These are phyloP conservation scores for Cephus spinipes DNA, from an alignment of 2,888 invertebrate genomes.

Conservation along the genomic window DNA sequence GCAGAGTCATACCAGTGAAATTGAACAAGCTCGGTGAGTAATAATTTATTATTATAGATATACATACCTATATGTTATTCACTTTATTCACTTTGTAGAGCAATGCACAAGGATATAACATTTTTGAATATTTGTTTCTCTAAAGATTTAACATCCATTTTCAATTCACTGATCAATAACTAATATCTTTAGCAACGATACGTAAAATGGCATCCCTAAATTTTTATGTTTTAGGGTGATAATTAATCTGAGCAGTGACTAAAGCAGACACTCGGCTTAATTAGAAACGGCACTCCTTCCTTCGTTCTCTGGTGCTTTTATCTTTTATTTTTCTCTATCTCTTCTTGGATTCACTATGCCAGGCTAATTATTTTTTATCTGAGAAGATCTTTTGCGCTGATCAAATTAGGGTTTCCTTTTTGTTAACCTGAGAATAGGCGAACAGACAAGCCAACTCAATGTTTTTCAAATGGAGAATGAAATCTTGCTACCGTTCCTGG, in stretches of 20 bases:
- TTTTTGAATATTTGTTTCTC: conserved; percentile 12
- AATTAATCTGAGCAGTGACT: background rate
- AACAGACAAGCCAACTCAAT: too few relatives aligned
- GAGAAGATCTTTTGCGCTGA: background rate
- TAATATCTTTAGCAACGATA: background rate
- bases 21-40: conserved; percentile 78
- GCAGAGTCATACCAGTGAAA: conserved; percentile 79
- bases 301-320: conserved; percentile 1
- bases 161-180: background rate
- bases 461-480: background rate
- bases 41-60: background rate
- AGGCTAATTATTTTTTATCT: background rate
- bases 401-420: background rate
- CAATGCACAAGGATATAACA: background rate
- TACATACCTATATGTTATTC: background rate
- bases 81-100: background rate
- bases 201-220: background rate
- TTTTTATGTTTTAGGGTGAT: background rate
- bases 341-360: background rate
- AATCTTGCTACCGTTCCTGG: background rate
- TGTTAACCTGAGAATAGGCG: too few relatives aligned
- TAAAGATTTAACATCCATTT: background rate
- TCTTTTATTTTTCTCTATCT: conserved; percentile 17
- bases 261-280: conserved; percentile 5
- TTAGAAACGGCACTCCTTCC: conserved; percentile 15